These are phyloP conservation scores for Lottia scabra DNA, from an alignment of 2,888 invertebrate genomes.

Conservation along the genomic window DNA sequence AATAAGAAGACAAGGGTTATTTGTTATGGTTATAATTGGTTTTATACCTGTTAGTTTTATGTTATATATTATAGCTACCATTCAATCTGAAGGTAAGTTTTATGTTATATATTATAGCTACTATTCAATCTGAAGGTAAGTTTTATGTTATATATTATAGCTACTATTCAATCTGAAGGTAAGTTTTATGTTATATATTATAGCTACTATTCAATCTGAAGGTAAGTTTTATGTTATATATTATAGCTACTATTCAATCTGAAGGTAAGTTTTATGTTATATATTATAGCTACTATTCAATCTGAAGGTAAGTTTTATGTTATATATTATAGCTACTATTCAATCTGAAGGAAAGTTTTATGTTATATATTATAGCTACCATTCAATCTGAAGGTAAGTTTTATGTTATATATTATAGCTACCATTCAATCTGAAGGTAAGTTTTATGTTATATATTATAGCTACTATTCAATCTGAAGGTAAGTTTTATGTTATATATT, in stretches of 20 bases:
- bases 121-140: constrained; percentile 54
- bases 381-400: constrained; percentile 53
- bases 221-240: constrained; percentile 50
- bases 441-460: constrained; percentile 52
- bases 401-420: constrained; percentile 52
- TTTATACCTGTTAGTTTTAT: constrained; percentile 54
- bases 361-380: constrained; percentile 51
- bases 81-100: constrained; percentile 57
- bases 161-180: constrained; percentile 55
- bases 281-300: constrained; percentile 49
- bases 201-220: constrained; percentile 52
- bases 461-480: constrained; percentile 52
- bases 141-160: constrained; percentile 50
- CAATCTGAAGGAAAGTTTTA: constrained; percentile 52
- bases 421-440: constrained; percentile 54
- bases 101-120: constrained; percentile 51
- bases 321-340: constrained; percentile 49
- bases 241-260: constrained; percentile 53
- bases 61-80: constrained; percentile 48
- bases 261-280: constrained; percentile 50
- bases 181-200: constrained; percentile 48
- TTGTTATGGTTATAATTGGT: constrained; percentile 47
- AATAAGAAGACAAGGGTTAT: constrained; percentile 47
- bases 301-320: constrained; percentile 53
- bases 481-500: constrained; percentile 49